phyloP scores from a whole-genome alignment of 1,140 invertebrate genomes.

The Drosophila melanica region DNA sequence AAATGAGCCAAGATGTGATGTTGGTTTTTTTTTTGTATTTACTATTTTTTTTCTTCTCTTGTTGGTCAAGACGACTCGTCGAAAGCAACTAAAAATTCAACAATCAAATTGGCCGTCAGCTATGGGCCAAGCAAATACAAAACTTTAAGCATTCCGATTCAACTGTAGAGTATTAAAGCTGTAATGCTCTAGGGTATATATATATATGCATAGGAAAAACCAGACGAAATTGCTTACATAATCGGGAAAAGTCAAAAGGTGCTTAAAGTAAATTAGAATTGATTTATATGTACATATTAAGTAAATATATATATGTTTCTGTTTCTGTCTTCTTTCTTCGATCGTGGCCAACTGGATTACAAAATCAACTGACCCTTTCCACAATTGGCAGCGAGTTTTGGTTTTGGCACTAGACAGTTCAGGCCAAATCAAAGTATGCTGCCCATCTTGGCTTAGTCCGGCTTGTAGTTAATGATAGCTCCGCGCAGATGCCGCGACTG shows the following conservation, averaged over 20 bases:
- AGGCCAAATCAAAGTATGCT: slow-evolving; percentile 53
- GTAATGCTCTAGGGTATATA: slow-evolving; percentile 4
- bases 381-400: slow-evolving; percentile 5
- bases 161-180: neutral
- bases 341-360: neutral
- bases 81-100: slow-evolving; percentile 62
- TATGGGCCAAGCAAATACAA: slow-evolving; percentile 75
- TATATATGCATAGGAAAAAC: too few relatives aligned
- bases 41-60: neutral
- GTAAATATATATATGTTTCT: too few relatives aligned
- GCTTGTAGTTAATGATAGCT: slow-evolving; percentile 68
- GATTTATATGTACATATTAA: too few relatives aligned
- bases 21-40: slow-evolving; percentile 23
- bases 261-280: too few relatives aligned
- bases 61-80: slow-evolving; percentile 25
- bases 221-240: too few relatives aligned
- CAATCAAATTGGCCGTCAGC: slow-evolving; percentile 67
- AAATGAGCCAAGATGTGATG: slow-evolving; percentile 72
- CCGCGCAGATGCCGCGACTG: slow-evolving; percentile 15
- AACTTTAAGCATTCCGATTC: slow-evolving; percentile 12
- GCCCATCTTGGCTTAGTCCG: slow-evolving; percentile 24
- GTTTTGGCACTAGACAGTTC: slow-evolving; percentile 47
- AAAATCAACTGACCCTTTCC: neutral
- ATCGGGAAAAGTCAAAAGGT: too few relatives aligned
- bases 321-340: neutral